phyloP scores from a whole-genome alignment of 2,797 vertebrate genomes.

The Esox lucius region DNA sequence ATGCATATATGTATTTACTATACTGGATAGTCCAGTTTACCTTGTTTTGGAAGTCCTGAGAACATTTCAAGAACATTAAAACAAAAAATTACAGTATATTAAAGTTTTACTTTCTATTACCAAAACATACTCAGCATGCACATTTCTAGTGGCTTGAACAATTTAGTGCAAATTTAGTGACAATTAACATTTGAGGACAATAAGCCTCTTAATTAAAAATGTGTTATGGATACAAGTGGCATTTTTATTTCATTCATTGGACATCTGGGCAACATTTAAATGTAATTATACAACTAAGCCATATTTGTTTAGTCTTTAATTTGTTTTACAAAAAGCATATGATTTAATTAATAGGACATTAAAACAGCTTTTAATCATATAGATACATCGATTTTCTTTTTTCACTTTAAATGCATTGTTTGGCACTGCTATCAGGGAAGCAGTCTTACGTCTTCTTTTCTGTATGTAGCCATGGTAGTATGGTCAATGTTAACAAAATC shows the following conservation, averaged over 20 bases:
- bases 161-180: background rate
- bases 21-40: too few relatives aligned
- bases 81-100: background rate
- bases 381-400: background rate
- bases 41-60: too few relatives aligned
- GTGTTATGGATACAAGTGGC: conserved; percentile 16
- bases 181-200: background rate
- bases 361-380: background rate
- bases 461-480: too few relatives aligned
- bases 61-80: too few relatives aligned
- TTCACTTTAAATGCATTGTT: background rate
- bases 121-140: background rate
- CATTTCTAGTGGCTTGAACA: background rate
- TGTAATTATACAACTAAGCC: background rate
- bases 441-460: too few relatives aligned
- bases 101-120: background rate
- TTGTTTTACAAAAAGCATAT: background rate
- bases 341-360: background rate
- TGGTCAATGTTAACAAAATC: too few relatives aligned
- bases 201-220: background rate
- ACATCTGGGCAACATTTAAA: background rate
- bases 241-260: background rate
- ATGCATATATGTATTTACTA: too few relatives aligned
- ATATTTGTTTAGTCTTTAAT: background rate
- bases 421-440: too few relatives aligned